A percentile compares a stretch with the other conserved stretches of the same genome.
Conservation (phyloP, 2,113 vertebrate species). For the Phrynosoma blainvillii region DNA sequence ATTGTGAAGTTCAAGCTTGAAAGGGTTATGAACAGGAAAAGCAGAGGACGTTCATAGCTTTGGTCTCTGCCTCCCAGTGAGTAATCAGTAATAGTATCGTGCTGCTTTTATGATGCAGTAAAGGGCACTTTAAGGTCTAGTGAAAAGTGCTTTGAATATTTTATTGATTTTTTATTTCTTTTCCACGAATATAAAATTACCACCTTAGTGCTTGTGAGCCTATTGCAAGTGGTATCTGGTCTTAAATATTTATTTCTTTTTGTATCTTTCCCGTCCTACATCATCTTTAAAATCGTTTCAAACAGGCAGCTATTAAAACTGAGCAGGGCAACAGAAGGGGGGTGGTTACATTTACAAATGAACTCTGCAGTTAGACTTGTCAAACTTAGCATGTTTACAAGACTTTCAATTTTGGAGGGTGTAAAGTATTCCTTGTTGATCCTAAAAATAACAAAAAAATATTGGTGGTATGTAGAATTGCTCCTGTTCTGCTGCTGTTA, state of each 20-base stretch:
- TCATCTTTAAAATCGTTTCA: conserved; percentile 15
- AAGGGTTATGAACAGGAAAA: conserved; percentile 45
- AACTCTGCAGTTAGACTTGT: conserved; percentile 6
- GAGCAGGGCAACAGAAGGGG: conserved; percentile 7
- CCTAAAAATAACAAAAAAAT: not conserved
- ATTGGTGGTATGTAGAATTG: not conserved
- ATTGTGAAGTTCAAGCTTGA: conserved; percentile 23
- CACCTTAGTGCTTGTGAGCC: conserved; percentile 26
- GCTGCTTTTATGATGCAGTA: conserved; percentile 49
- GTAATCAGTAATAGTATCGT: conserved; percentile 49
- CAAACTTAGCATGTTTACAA: not conserved
- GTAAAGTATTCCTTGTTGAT: not conserved
- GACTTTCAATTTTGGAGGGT: not conserved
- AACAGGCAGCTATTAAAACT: conserved; percentile 30
- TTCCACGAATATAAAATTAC: conserved; percentile 33
- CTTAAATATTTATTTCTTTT: conserved; percentile 47
- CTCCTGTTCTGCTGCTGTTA: not conserved
- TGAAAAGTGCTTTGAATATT: conserved; percentile 45
- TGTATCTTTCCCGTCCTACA: conserved; percentile 5
- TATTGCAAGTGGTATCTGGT: conserved; percentile 22
- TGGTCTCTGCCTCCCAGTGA: conserved; percentile 27
- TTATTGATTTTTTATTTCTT: conserved; percentile 54
- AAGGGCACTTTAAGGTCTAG: conserved; percentile 41
- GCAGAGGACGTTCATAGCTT: conserved; percentile 26
- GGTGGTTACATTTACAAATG: not conserved